Percentiles rank a stretch among this genome's conserved stretches.
Conservation (phyloP, 2,888 invertebrate genomes). For the Agonopterix subpropinquella region DNA sequence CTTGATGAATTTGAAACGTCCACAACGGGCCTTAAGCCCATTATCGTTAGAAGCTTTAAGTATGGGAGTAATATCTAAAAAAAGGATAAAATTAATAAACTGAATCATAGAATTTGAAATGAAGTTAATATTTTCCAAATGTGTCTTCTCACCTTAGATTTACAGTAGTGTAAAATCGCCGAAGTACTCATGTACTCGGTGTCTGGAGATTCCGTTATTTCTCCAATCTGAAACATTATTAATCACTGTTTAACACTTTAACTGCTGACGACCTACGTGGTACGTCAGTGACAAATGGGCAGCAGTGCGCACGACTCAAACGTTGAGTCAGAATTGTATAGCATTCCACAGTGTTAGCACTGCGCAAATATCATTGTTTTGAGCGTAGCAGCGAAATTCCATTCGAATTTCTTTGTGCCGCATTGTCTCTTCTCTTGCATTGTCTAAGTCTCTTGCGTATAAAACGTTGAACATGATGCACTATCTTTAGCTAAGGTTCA, state of each 20-base stretch:
- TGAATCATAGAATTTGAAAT: neutral
- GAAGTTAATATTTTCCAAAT: neutral
- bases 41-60: conserved; percentile 81
- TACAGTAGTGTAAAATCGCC: conserved; percentile 87
- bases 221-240: conserved; percentile 76
- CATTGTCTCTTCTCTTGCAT: too few species aligned
- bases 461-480: too few species aligned
- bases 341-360: too few species aligned
- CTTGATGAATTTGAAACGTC: conserved; percentile 77
- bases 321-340: too few species aligned
- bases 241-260: neutral
- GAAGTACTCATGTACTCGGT: conserved; percentile 83
- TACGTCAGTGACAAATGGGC: too few species aligned
- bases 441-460: too few species aligned
- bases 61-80: conserved; percentile 84
- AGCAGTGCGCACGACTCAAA: too few species aligned
- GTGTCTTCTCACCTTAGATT: conserved; percentile 77
- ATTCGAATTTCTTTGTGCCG: too few species aligned
- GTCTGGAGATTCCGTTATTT: conserved; percentile 81
- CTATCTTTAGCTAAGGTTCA: too few species aligned
- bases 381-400: too few species aligned
- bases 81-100: neutral
- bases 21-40: conserved; percentile 84
- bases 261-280: too few species aligned
- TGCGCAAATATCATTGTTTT: too few species aligned